These are phyloP conservation scores for Neodiprion pinetum DNA, from an alignment of 1,140 invertebrate genomes.

Conservation along the genomic window DNA sequence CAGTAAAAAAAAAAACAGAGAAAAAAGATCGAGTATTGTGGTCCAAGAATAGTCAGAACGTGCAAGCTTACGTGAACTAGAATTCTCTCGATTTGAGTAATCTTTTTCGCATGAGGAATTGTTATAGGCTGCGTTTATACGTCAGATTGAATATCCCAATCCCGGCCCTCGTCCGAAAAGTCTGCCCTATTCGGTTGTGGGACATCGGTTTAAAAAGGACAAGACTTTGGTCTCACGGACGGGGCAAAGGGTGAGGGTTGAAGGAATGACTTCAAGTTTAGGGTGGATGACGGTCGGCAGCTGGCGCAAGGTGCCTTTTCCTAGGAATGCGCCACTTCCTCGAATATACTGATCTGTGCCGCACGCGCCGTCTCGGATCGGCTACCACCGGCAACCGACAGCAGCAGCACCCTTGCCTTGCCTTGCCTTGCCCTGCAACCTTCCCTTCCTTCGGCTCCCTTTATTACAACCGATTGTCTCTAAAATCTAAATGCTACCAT, in stretches of 20 bases:
- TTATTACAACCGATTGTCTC: slow-evolving; percentile 12
- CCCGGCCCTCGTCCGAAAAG: too few relatives aligned
- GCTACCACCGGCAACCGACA: neutral
- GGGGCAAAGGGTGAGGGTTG: neutral
- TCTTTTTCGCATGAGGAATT: too few relatives aligned
- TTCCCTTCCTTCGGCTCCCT: neutral
- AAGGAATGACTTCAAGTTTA: slow-evolving; percentile 10
- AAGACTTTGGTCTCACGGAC: too few relatives aligned
- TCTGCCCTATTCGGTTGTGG: too few relatives aligned
- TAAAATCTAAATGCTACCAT: slow-evolving; percentile 13
- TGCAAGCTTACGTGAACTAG: too few relatives aligned
- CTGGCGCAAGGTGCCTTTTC: slow-evolving; percentile 12
- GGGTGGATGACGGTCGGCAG: neutral
- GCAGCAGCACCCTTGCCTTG: neutral
- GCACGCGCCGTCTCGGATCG: neutral
- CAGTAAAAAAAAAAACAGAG: too few relatives aligned
- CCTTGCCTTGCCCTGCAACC: neutral
- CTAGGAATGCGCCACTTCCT: slow-evolving; percentile 11
- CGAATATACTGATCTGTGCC: neutral
- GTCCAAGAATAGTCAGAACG: too few relatives aligned
- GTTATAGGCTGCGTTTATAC: too few relatives aligned
- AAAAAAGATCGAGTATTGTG: too few relatives aligned
- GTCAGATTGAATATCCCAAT: too few relatives aligned
- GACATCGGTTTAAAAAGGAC: too few relatives aligned
- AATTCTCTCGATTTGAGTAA: too few relatives aligned